Percentiles rank a stretch among this genome's conserved stretches.
Evolutionary conservation across 2,888 invertebrate species (phyloP).

Genomic region (Sceliomorpha sp.): DNA sequence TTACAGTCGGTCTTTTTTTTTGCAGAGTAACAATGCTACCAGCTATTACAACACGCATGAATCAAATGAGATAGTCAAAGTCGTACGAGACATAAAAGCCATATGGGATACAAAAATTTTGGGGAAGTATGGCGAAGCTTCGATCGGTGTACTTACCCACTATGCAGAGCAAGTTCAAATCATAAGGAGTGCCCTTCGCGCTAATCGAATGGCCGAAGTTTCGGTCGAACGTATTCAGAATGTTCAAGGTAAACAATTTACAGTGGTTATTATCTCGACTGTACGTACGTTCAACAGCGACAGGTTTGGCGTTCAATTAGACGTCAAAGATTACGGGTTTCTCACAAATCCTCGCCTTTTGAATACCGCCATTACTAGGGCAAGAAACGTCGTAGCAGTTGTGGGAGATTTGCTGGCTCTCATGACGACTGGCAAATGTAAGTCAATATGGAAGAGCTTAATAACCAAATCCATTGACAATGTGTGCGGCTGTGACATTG

Average conservation of each 20-base stretch:
- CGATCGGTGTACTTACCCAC: conserved; percentile 92
- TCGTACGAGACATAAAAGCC: conserved; percentile 86
- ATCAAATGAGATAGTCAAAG: conserved; percentile 89
- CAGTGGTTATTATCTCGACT: conserved; percentile 90
- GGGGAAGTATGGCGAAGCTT: conserved; percentile 88
- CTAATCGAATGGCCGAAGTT: conserved; percentile 87
- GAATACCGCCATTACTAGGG: conserved; percentile 91
- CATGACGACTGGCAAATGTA: too few species aligned
- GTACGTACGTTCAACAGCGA: conserved; percentile 89
- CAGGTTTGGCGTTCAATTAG: conserved; percentile 81
- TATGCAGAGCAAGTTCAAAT: conserved; percentile 90
- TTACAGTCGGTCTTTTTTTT: too few species aligned
- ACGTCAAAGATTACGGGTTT: conserved; percentile 87
- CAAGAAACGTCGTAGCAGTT: conserved; percentile 90
- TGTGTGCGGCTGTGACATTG: too few species aligned
- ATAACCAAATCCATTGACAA: too few species aligned
- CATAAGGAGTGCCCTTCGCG: conserved; percentile 88
- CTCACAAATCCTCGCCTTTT: conserved; percentile 90
- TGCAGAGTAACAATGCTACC: too few species aligned
- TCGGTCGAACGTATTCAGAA: conserved; percentile 91
- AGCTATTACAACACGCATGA: conserved; percentile 91
- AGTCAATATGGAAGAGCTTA: too few species aligned
- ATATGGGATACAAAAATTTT: conserved; percentile 87
- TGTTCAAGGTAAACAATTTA: conserved; percentile 93
- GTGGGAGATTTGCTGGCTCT: conserved; percentile 93